Base-by-base conservation (phyloP, 2,888 invertebrate species). In the Ornithoptera alexandrae region DNA sequence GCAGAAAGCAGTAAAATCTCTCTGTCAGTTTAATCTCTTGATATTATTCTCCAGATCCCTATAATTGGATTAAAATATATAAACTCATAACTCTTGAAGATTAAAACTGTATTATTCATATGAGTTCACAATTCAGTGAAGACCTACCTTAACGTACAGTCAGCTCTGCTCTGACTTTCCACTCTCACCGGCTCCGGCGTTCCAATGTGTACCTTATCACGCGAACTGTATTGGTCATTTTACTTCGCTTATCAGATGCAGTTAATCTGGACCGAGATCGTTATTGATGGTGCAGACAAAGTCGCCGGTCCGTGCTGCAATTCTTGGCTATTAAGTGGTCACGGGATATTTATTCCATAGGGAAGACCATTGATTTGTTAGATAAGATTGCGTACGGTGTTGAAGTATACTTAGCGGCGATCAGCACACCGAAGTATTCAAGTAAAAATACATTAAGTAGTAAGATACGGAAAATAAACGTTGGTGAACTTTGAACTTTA, bases 71-170 rank as follows among this genome's bases (percentile, higher is more conserved):
- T 10, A 7, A 36, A 10, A 39, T 10, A 10, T 39, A 39, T 10
- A 39, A 39, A 39, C 0, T 39, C 7, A 46, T 18, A 46, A 53
- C 62, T 57, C 53, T 62, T 69, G 24, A 63, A 36, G 70, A 72
- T 73, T 69, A 72, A 68, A 68, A 69, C 61, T 66, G 24, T 24
- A 70, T 72, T 72, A 73, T 72, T 72, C 71, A 74, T 75, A 72
- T 69, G 62, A 69, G 70, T 30, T 67, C 69, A 65, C 68, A 46
- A 68, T 39, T 39, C 65, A 71, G 24, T 71, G 62, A 69, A 56
- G 71, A 73, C 74, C 75, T 75, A 73, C 65, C 65, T 69, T 74
- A 75, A 75, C 65, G 68, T 65, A 66, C 68, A 63, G 70, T 58
- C 62, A 65, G 68, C 73, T 75, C 60, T 62, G 66, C 59, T 65